Evolutionary conservation across 2,797 vertebrate species (phyloP), one percentile per base, ranked within the genome.

Genomic region (Amniataba percoides): DNA sequence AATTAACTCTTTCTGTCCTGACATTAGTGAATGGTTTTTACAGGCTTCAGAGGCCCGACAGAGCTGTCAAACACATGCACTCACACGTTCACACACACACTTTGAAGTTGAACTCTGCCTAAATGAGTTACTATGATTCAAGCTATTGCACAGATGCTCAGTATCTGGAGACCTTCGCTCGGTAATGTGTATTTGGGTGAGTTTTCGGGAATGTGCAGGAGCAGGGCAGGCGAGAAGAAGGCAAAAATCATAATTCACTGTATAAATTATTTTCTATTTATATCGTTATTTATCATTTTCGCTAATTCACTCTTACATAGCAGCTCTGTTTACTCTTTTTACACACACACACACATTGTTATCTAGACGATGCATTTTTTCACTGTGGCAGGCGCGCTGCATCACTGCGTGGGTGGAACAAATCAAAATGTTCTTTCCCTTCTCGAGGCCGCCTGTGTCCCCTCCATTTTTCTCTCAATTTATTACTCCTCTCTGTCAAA

Each of bases 1-100:
- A 93, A 91, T 91, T 90, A 93, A 86, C 82, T 89, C 77, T 87
- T 86, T 81, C 79, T 40, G 16, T 70, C 63, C 81, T 80, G 71
- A 84, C 14, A 23, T 36, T 48, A 43, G 65, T 65, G 74, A 77
- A 90, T 87, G 82, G 12, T 31, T 93, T 92, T 89, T 67, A 85
- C 88, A 88, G 84, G 69, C 83, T 79, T 80, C 75, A 76, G 42
- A 82, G 61, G 64, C 79, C 77, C 48, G 51, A 73, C 58, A 34
- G 78, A 72, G 53, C 84, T 80, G 78, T 73, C 74, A 84, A 58
- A 83, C 61, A 83, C 67, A 78, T 18, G 15, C 67, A 34, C 73
- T 46, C 65, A 58, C 53, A 12, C 27, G 49, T 39, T 62, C 61
- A 45, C 57, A 52, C 55, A 23, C 65, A 15, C 64, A 63, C 81